A percentile compares a stretch with the other conserved stretches of the same genome.
Evolutionary conservation across 2,797 vertebrate species (phyloP).

Genomic region (Cyprinella venusta): DNA sequence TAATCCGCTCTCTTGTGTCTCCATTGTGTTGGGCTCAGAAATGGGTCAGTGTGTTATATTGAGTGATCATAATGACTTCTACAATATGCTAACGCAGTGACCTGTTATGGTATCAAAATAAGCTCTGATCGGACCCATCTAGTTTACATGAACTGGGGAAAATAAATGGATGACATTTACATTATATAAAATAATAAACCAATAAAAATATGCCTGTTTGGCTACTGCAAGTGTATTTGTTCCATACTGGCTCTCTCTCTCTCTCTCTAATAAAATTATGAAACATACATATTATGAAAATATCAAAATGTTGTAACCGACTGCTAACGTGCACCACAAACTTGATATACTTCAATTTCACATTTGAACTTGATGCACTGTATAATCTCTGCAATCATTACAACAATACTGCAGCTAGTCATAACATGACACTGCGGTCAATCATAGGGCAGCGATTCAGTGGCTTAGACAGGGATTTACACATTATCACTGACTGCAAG

Average conservation of each 20-base stretch:
- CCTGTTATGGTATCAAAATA: conserved; percentile 4
- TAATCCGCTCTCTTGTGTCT: not conserved
- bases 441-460: conserved; percentile 1
- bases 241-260: not conserved
- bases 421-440: not conserved
- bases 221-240: not conserved
- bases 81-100: conserved; percentile 2
- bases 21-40: conserved; percentile 37
- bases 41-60: conserved; percentile 38
- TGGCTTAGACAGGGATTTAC: conserved; percentile 32
- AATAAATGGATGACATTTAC: not conserved
- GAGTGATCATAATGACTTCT: too few relatives aligned
- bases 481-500: conserved; percentile 10
- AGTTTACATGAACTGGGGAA: not conserved
- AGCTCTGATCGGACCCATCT: not conserved
- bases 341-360: not conserved
- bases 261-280: too few relatives aligned
- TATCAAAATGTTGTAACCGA: not conserved
- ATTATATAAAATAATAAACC: not conserved
- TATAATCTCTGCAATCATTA: conserved; percentile 7
- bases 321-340: not conserved
- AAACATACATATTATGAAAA: too few relatives aligned
- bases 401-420: not conserved
- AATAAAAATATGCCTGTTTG: not conserved
- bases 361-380: not conserved